These are phyloP conservation scores for Xiphophorus birchmanni DNA, from an alignment of 2,797 vertebrate genomes.

Conservation along the genomic window DNA sequence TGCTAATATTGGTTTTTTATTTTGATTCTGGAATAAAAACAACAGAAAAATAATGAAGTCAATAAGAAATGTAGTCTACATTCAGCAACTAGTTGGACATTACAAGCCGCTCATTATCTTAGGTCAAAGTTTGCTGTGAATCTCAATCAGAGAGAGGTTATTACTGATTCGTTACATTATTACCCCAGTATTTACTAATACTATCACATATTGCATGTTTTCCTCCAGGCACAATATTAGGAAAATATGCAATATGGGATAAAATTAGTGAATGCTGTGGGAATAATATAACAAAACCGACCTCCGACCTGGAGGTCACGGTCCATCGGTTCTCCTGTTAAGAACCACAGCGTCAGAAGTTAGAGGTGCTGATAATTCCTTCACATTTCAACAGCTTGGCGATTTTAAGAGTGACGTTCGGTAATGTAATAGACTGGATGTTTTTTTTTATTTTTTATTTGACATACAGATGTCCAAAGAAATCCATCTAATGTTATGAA, in stretches of 20 bases:
- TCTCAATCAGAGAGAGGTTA: background rate
- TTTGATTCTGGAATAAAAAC: background rate
- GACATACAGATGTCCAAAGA: background rate
- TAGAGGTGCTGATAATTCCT: background rate
- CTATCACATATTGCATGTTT: background rate
- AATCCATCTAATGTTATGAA: background rate
- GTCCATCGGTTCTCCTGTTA: too few species aligned
- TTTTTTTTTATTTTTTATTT: background rate
- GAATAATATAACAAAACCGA: too few species aligned
- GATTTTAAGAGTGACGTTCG: background rate
- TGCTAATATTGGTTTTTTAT: background rate
- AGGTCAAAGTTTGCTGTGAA: background rate
- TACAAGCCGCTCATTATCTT: background rate
- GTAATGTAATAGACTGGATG: too few species aligned
- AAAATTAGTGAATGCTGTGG: too few species aligned
- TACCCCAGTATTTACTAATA: background rate
- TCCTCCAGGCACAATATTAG: too few species aligned
- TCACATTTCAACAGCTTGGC: background rate
- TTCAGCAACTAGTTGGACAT: background rate
- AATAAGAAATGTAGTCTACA: background rate
- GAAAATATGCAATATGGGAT: too few species aligned
- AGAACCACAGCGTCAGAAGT: too few species aligned
- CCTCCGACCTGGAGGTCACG: too few species aligned
- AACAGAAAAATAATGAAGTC: background rate
- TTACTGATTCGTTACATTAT: background rate